Base-by-base conservation (phyloP, 2,888 invertebrate species). In the Entomobrya multifasciata region DNA sequence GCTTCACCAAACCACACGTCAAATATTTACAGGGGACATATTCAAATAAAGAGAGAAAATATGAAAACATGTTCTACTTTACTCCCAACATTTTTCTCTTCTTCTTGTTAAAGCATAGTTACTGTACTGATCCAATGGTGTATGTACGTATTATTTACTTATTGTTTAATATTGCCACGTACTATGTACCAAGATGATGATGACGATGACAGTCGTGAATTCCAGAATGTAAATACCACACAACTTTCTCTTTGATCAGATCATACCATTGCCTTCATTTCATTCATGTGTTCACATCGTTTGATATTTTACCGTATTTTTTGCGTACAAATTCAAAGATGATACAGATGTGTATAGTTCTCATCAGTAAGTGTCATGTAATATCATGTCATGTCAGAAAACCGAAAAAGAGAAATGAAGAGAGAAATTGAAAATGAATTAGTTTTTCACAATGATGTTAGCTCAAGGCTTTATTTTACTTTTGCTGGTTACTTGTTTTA, bases 1-100 rank as follows among this genome's bases (percentile, higher is more conserved):
- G 20, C 3, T 20, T 20, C 11, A 57, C 25, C 22, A 49, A 5
- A 47, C 25, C 65, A 17, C 65, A 65, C 41, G 25, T 11, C 70
- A 70, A 70, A 70, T 70, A 49, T 70, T 70, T 70, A 20, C 44
- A 67, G n/a, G 67, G 44, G 13, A 44, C 67, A 44, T 36, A 36
- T n/a, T n/a, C 36, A 36, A 6, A 36, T 8, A 36, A 4, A 6
- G 5, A 8, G 8, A 4, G 36, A 36, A 36, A 22, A 22, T 25
- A 15, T 25, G 25, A 47, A 70, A 65, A 22, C 70, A 47, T 70
- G n/a, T 44, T 25, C 13, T 67, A 25, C 70, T n/a, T 49, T 22
- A 36, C 36, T 41, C 70, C 47, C 30, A 6, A 4, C 47, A 67
- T 47, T 70, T 70, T 27, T n/a, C n/a, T 47, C 49, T 36, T 44